A percentile compares a stretch with the other conserved stretches of the same genome.
phyloP scores from a whole-genome alignment of 92 coral and sea anemone species.

The Porites evermanni region DNA sequence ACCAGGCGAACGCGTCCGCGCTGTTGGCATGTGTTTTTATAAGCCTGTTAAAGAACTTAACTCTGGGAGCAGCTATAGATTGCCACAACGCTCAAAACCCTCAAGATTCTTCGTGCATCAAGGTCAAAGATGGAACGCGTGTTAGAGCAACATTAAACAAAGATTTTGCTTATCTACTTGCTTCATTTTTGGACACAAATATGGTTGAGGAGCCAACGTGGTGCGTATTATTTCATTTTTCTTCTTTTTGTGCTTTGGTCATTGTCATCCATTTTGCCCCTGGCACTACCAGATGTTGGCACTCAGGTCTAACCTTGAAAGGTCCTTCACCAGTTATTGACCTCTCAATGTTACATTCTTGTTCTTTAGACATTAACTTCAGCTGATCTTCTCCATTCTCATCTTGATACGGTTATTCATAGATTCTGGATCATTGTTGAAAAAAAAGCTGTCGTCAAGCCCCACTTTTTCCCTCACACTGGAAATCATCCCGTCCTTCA shows the following conservation, averaged over 20 bases:
- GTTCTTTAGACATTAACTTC: not conserved
- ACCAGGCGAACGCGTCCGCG: too few relatives aligned
- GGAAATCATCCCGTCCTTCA: not conserved
- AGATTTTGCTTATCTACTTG: not conserved
- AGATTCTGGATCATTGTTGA: constrained; percentile 1
- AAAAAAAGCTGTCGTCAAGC: not conserved
- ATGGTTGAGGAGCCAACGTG: not conserved
- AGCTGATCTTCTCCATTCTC: not conserved
- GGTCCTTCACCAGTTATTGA: not conserved
- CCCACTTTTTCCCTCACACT: not conserved
- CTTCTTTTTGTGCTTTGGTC: too few relatives aligned
- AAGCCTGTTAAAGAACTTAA: too few relatives aligned
- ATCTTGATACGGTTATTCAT: constrained; percentile 7
- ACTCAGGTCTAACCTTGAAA: not conserved
- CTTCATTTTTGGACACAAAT: not conserved
- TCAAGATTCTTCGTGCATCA: not conserved
- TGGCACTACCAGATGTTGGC: not conserved
- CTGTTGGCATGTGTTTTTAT: too few relatives aligned
- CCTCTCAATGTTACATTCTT: not conserved
- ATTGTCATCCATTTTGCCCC: not conserved
- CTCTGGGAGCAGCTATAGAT: not conserved
- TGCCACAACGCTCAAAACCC: constrained; percentile 1
- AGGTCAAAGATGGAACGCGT: not conserved
- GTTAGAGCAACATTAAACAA: not conserved
- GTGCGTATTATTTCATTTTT: not conserved